These are phyloP conservation scores for Halocynthia aurantium DNA, from an alignment of 23 tunicate genomes.

Conservation along the genomic window DNA sequence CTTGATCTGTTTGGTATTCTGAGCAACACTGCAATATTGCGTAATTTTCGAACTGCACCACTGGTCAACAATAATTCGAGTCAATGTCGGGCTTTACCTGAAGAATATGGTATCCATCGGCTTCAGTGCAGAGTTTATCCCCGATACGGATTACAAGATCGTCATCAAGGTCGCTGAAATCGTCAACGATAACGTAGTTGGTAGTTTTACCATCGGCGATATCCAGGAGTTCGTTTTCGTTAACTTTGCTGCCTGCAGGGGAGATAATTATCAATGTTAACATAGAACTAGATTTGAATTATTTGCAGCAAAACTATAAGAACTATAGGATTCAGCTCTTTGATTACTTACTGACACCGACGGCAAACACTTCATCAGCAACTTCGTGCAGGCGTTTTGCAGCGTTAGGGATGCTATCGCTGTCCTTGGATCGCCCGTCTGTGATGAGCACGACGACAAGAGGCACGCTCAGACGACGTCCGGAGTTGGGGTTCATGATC, in stretches of 20 bases:
- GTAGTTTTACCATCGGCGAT: conserved; percentile 52
- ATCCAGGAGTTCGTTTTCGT: conserved; percentile 56
- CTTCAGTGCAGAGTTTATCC: conserved; percentile 50
- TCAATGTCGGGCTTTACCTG: neutral
- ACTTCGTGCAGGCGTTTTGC: conserved; percentile 36
- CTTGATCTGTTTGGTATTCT: neutral
- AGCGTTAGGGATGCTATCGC: conserved; percentile 30
- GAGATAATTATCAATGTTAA: neutral
- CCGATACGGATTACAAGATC: conserved; percentile 22
- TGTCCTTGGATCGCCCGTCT: conserved; percentile 77
- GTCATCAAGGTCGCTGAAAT: conserved; percentile 47
- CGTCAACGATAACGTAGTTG: conserved; percentile 57
- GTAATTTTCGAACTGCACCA: no score
- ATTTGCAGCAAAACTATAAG: no score
- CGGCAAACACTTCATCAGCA: conserved; percentile 45
- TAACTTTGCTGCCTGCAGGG: conserved; percentile 39
- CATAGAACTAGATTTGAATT: neutral
- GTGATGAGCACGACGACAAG: conserved; percentile 60
- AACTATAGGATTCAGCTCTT: neutral
- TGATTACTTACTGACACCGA: conserved; percentile 81
- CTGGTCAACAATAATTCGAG: neutral
- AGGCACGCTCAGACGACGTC: conserved; percentile 65
- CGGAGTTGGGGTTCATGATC: conserved; percentile 28
- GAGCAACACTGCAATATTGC: no score
- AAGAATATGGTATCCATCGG: conserved; percentile 49